Base-by-base conservation (phyloP, 2,888 invertebrate genomes). In the Lottia gigantea region DNA sequence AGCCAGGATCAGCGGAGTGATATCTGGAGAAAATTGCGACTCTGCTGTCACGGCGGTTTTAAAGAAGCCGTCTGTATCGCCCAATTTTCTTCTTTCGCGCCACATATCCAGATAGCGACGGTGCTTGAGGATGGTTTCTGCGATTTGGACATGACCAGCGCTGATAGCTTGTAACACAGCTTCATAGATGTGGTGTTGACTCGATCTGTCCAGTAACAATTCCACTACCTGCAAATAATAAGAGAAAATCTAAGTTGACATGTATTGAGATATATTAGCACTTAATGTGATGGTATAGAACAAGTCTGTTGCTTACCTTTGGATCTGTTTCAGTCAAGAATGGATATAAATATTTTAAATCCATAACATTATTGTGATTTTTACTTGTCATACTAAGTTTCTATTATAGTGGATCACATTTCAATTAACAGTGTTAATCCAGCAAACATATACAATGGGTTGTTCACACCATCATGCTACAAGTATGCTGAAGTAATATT, bases 131-230 rank as follows among this genome's bases (percentile, higher is more conserved):
- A 87, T 87, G 62, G 82, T 83, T 76, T 86, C 86, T 4, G 88
- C 87, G 47, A 88, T 87, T 74, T 87, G 86, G 7, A 85, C 83
- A 75, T 87, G 87, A 6, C 86, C 86, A n/a, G 85, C 83, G 71
- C 85, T 85, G 70, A 88, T 87, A 66, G 87, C 84, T 62, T 85
- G 82, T 26, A 87, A 77, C 0, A 86, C 84, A 0, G 87, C 86
- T 72, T 87, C 86, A 69, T 86, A 83, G 46, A 87, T 85, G 74
- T 85, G 84, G 19, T 83, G 81, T 61, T 84, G 83, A 74, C 83
- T 85, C 26, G 84, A 82, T 23, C 80, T 78, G 65, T 86, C 85
- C 71, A 88, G 75, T 31, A 87, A 75, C 0, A 86, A 77, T 49
- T 86, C 83, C 11, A 87, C 87, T 23, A 86, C 82, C 87, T 88